Base-by-base conservation (phyloP, 2,113 vertebrate genomes). In the Cyanistes caeruleus region DNA sequence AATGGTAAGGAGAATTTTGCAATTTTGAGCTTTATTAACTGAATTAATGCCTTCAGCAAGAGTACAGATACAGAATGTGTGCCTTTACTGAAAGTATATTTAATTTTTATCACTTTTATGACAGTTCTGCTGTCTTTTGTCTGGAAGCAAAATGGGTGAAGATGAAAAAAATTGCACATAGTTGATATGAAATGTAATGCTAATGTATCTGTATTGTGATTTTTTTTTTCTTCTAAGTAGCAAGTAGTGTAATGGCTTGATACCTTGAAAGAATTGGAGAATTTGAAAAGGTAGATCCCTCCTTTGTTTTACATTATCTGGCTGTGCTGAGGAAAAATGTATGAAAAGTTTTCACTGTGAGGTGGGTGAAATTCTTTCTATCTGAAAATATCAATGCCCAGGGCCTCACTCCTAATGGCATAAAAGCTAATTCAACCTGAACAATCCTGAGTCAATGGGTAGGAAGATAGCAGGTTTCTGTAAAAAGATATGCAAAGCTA, bases 271-370 rank as follows among this genome's bases (percentile, higher is more conserved):
- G 77, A 93, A 67, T 2, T 53, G 24, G 27, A 87, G 69, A 87
- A 88, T 79, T 91, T 91, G 74, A 74, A 91, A 72, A 85, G 68
- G 77, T 28, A 48, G 19, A 27, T 73, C 9, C 12, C 7, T 59
- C 55, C 46, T 94, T 95, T 91, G 90, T 95, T 94, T 95, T 95
- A 81, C 14, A 13, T 93, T 87, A 89, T 87, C 39, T 91, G 33
- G 8, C 80, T 96, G 58, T 10, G 7, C 58, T 77, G 59, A 74
- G 24, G 30, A 70, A 92, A 90, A 93, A 84, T 25, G 49, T 74
- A 11, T 62, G 23, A 77, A 52, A 91, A 75, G 20, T 85, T 94
- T 96, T 89, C 43, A 43, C 69, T 95, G 68, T 72, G 37, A 82
- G 23, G 10, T 87, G 56, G 41, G 48, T 84, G 85, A 90, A 91